Evolutionary conservation across 2,797 vertebrate genomes (phyloP), one percentile per base, ranked within the genome.

Genomic region (Chloroceryle inda): DNA sequence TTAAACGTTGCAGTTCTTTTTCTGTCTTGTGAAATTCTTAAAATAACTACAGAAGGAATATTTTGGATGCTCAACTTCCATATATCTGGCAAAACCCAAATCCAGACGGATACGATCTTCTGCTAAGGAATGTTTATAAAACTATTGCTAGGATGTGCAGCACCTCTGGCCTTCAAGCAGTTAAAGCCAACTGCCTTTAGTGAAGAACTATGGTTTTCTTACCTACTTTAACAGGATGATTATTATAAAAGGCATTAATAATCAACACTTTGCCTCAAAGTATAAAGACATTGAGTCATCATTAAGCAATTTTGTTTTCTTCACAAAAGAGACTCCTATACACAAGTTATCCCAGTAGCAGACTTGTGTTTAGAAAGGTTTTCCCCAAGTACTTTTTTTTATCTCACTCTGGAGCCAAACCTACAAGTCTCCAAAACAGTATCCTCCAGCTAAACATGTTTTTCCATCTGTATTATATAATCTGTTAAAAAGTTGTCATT

Each of bases 401-500:
- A 5, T 40, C 49, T 88, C 1, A 0, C 19, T 79, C 29, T 89
- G 55, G 42, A 92, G 56, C 18, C 40, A 93, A 81, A 82, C 68
- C 63, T 49, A 72, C 40, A 72, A 62, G 69, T 64, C 9, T 24
- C 35, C 20, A 13, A 76, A 67, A 55, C 18, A 59, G 13, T 33
- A 10, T 62, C 63, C 27, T 81, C 35, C 82, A 94, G 26, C 37
- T 64, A 88, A 85, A 53, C 3, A 11, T 4, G 7, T n/a, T 88
- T 86, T 75, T 40, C 16, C n/a, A 62, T 53, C 33, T 64, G 7
- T 59, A 47, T 76, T 73, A 63, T 3, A 82, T 13, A n/a, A 81
- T 33, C 14, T 68, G 58, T 29, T 29, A 40, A 52, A 20, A 3
- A 72, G 27, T 68, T 94, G 87, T 81, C 97, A 98, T 96, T 97